These are phyloP conservation scores for Temnothorax ravouxi DNA, from an alignment of 2,888 invertebrate genomes.

Conservation along the genomic window DNA sequence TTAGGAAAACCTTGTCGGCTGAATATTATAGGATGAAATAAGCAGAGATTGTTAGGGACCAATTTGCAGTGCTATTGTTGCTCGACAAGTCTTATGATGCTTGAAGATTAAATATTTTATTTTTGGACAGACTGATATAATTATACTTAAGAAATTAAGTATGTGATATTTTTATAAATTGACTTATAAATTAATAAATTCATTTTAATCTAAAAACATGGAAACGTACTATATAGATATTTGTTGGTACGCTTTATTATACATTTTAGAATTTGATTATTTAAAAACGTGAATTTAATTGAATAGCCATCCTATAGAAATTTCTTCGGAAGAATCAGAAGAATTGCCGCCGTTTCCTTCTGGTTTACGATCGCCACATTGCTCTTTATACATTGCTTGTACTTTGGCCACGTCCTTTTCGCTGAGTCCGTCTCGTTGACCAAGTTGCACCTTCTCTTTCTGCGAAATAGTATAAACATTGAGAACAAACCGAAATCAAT, in stretches of 20 bases:
- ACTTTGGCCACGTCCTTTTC: conserved; percentile 88
- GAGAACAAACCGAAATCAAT: conserved; percentile 40
- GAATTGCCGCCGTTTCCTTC: conserved; percentile 40
- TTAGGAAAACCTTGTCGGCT: conserved; percentile 65
- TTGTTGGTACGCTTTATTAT: neutral
- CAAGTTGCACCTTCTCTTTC: conserved; percentile 87
- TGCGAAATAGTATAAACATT: conserved; percentile 72
- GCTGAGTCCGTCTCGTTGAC: conserved; percentile 88
- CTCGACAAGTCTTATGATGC: neutral
- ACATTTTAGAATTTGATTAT: conserved; percentile 7
- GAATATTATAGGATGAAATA: conserved; percentile 27
- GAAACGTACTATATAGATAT: neutral
- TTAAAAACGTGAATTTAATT: conserved; percentile 23
- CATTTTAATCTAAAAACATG: neutral
- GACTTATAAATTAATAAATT: conserved; percentile 15
- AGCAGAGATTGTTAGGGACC: conserved; percentile 3
- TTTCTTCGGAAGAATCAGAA: conserved; percentile 57
- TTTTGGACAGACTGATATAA: conserved; percentile 24
- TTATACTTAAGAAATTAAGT: conserved; percentile 17
- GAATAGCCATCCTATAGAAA: conserved; percentile 68
- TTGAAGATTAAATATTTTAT: conserved; percentile 18
- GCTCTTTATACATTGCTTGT: conserved; percentile 88
- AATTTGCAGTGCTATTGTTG: neutral
- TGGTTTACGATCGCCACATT: conserved; percentile 76
- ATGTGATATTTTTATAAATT: conserved; percentile 36